These are phyloP conservation scores for Trissoscelio sp. DNA, from an alignment of 2,888 invertebrate species.

Conservation along the genomic window DNA sequence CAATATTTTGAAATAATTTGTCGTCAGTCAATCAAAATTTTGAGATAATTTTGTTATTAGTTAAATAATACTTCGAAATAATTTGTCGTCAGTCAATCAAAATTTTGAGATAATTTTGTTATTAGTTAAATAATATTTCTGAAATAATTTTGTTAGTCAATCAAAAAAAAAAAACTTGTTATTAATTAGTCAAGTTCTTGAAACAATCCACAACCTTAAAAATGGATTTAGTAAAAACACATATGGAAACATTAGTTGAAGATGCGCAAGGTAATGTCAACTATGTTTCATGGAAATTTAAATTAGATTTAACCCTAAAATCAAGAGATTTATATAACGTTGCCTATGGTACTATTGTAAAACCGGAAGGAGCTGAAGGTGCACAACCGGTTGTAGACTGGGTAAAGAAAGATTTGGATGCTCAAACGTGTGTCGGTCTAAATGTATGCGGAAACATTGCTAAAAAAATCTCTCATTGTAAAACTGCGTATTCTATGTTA, in stretches of 20 bases:
- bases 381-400: slow-evolving; percentile 41
- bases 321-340: no score
- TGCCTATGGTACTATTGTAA: background rate
- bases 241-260: slow-evolving; percentile 32
- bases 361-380: background rate
- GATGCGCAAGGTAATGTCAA: slow-evolving; percentile 27
- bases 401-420: slow-evolving; percentile 71
- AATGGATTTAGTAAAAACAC: slow-evolving; percentile 28
- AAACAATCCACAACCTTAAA: no score
- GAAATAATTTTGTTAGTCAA: no score
- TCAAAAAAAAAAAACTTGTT: no score
- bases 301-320: slow-evolving; percentile 27
- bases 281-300: slow-evolving; percentile 36
- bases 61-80: no score
- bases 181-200: no score
- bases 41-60: no score
- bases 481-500: slow-evolving; percentile 36
- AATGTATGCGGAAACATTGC: slow-evolving; percentile 46
- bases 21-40: no score
- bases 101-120: no score
- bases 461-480: slow-evolving; percentile 66
- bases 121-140: no score
- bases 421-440: slow-evolving; percentile 71
- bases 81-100: no score
- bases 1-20: no score